phyloP scores from a whole-genome alignment of 2,888 invertebrate genomes.

The Galerucella calmariensis region DNA sequence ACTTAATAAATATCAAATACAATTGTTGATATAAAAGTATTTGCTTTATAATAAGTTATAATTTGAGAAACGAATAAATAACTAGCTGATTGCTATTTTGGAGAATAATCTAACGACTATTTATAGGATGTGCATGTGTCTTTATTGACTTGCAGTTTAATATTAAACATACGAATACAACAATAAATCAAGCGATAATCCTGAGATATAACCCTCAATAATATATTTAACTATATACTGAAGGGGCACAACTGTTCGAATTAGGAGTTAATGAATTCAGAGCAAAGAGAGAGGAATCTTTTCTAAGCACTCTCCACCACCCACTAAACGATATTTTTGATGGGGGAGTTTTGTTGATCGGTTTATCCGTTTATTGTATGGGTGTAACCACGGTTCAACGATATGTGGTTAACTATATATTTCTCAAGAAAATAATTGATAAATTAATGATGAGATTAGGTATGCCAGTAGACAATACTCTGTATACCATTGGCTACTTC shows the following conservation, averaged over 20 bases:
- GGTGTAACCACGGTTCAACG: neutral
- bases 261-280: conserved; percentile 33
- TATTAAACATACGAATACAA: conserved; percentile 61
- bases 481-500: no score
- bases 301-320: conserved; percentile 18
- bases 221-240: conserved; percentile 12
- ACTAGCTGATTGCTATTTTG: neutral
- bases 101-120: neutral
- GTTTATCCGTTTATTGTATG: conserved; percentile 15
- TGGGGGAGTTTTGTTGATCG: conserved; percentile 15
- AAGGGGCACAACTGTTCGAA: conserved; percentile 37
- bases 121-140: neutral
- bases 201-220: conserved; percentile 39
- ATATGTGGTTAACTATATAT: conserved; percentile 4
- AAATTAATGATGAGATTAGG: neutral
- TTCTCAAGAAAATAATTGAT: neutral
- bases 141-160: conserved; percentile 37
- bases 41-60: no score
- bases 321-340: conserved; percentile 23
- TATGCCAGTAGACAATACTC: no score
- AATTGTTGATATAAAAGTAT: no score
- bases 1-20: no score
- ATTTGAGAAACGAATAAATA: no score
- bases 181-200: conserved; percentile 61
- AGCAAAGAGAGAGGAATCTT: conserved; percentile 18